Percentiles rank a stretch among this genome's conserved stretches.
Conservation (phyloP, 2,888 invertebrate genomes). For the Drosophila monieri region DNA sequence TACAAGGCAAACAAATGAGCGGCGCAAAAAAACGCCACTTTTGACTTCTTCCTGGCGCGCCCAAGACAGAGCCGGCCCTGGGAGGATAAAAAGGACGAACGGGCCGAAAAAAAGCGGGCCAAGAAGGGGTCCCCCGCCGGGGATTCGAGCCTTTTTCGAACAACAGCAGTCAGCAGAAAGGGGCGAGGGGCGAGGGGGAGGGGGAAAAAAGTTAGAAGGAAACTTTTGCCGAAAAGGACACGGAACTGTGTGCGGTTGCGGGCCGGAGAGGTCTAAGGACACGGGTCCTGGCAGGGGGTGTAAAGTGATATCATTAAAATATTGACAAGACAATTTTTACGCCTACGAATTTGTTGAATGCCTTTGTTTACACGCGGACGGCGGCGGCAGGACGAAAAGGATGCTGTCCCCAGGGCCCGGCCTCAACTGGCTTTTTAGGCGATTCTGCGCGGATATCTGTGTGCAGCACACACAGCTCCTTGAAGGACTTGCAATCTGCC, state of each 20-base stretch:
- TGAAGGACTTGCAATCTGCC: conserved; percentile 45
- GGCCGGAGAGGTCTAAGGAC: conserved; percentile 9
- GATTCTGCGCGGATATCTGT: no score
- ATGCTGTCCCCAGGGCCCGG: neutral
- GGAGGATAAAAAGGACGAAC: conserved; percentile 12
- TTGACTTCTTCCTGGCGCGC: conserved; percentile 69
- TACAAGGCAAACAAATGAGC: conserved; percentile 77
- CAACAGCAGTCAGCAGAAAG: neutral
- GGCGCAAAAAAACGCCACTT: conserved; percentile 66
- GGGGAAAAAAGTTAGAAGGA: conserved; percentile 62
- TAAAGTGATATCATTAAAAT: conserved; percentile 80
- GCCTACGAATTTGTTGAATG: conserved; percentile 80
- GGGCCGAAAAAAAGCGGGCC: conserved; percentile 7
- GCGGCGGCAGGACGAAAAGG: neutral
- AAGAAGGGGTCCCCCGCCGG: conserved; percentile 20
- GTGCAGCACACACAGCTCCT: neutral
- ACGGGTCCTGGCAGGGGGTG: conserved; percentile 39
- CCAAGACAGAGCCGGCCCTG: conserved; percentile 52
- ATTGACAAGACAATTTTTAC: conserved; percentile 84
- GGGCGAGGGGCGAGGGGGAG: no score
- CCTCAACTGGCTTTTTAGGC: no score
- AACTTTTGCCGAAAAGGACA: conserved; percentile 56
- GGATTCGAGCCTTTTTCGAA: conserved; percentile 52
- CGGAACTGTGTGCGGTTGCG: neutral
- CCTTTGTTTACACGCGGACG: conserved; percentile 49